Percentiles rank a stretch among this genome's conserved stretches.
These are phyloP conservation scores for Piprites chloris DNA, from an alignment of 2,113 vertebrate species.

Conservation along the genomic window DNA sequence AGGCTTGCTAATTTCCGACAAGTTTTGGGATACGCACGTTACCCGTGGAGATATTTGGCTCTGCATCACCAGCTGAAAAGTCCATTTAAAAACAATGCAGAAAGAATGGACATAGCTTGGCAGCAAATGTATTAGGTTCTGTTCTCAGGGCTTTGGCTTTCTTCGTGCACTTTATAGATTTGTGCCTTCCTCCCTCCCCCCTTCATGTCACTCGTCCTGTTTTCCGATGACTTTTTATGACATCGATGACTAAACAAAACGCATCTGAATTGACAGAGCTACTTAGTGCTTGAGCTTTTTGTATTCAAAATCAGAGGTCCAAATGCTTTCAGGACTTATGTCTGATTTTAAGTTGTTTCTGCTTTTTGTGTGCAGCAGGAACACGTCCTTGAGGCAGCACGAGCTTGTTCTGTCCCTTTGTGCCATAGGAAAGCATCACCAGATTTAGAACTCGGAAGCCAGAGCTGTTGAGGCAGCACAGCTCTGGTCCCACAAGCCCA, in stretches of 20 bases:
- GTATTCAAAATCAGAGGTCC: neutral
- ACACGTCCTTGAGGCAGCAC: rapidly evolving
- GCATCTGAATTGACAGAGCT: neutral
- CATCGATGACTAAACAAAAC: neutral
- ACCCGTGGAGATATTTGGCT: neutral
- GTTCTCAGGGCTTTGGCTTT: neutral
- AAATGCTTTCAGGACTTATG: neutral
- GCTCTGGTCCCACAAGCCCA: neutral
- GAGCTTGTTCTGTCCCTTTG: neutral
- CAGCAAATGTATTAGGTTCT: neutral
- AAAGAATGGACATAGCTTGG: neutral
- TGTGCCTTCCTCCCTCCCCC: neutral
- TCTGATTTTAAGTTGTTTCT: neutral
- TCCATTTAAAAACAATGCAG: neutral
- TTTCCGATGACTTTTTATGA: neutral
- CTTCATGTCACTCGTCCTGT: neutral
- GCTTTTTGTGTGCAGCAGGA: neutral
- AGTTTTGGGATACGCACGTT: constrained; percentile 7
- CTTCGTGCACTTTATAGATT: neutral
- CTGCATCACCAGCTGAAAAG: constrained; percentile 11
- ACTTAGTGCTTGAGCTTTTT: neutral
- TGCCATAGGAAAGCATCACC: neutral
- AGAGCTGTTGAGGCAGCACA: neutral
- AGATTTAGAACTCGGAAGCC: neutral
- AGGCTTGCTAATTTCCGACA: constrained; percentile 43